These are phyloP conservation scores for Parauchenoglanis punctatus DNA, from an alignment of 2,797 vertebrate species.

Conservation along the genomic window DNA sequence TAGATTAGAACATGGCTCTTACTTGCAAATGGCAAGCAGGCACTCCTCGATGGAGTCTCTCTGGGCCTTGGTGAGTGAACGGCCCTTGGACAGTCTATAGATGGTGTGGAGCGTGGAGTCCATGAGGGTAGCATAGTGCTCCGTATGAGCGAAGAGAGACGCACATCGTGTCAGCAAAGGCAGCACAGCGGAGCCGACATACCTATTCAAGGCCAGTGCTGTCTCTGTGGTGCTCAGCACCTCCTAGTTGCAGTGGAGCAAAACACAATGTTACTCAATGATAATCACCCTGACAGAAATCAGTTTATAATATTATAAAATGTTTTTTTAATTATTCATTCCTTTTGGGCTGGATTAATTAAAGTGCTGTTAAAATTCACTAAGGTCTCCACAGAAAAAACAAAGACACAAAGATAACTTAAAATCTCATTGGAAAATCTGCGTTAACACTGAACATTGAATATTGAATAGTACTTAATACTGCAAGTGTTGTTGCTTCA, in stretches of 20 bases:
- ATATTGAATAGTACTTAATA: background rate
- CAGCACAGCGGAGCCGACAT: slow-evolving; percentile 91
- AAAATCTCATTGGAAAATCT: background rate
- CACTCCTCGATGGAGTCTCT: slow-evolving; percentile 96
- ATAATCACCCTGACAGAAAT: background rate
- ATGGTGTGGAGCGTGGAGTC: slow-evolving; percentile 95
- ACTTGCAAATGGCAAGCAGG: slow-evolving; percentile 94
- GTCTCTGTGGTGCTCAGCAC: slow-evolving; percentile 92
- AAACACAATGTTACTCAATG: background rate
- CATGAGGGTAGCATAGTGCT: slow-evolving; percentile 86
- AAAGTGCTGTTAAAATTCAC: background rate
- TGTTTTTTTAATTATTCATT: background rate
- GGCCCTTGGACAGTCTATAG: slow-evolving; percentile 95
- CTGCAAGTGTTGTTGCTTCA: background rate
- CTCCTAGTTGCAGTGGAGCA: slow-evolving; percentile 75
- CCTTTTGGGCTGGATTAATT: background rate
- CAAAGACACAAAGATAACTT: background rate
- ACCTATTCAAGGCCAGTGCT: slow-evolving; percentile 92
- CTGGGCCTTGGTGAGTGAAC: slow-evolving; percentile 96
- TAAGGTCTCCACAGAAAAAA: background rate
- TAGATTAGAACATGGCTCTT: slow-evolving; percentile 60
- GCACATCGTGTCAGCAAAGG: slow-evolving; percentile 93
- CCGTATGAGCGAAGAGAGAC: slow-evolving; percentile 88
- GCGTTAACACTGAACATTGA: too few relatives aligned
- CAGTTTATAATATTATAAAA: background rate